Evolutionary conservation across 2,113 vertebrate species (phyloP).

Genomic region (Cyanoderma ruficeps): DNA sequence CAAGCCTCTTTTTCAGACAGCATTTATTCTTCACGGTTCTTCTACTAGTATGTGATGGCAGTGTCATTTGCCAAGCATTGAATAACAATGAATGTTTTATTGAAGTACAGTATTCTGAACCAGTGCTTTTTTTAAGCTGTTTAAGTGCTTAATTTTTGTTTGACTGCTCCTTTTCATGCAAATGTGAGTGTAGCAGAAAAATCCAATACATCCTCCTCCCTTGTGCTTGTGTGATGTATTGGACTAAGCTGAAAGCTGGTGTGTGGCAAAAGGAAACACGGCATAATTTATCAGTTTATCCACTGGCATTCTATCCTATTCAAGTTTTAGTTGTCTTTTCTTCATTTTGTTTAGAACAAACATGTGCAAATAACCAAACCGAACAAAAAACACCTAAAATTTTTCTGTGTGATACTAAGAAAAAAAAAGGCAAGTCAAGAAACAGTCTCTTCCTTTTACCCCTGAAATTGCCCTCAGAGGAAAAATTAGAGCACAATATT

Average conservation of each 20-base stretch:
- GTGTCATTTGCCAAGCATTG: conserved; percentile 36
- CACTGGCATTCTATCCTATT: background rate
- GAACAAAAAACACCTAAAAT: background rate
- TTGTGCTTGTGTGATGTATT: background rate
- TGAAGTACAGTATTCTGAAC: conserved; percentile 49
- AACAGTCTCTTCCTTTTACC: background rate
- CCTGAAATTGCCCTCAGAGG: background rate
- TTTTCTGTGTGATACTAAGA: background rate
- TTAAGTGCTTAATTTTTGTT: conserved; percentile 40
- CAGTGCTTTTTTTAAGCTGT: conserved; percentile 41
- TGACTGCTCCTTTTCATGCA: conserved; percentile 51
- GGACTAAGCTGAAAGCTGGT: conserved; percentile 10
- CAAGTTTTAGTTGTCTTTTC: background rate
- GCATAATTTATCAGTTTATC: conserved; percentile 19
- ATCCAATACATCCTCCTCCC: background rate
- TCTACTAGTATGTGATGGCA: conserved; percentile 20
- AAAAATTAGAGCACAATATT: background rate
- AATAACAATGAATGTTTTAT: conserved; percentile 63
- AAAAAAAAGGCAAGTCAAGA: background rate
- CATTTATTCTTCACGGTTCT: conserved; percentile 45
- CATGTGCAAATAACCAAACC: background rate
- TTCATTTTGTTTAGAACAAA: background rate
- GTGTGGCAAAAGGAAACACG: background rate
- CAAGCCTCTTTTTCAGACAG: conserved; percentile 21
- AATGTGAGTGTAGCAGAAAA: conserved; percentile 22